phyloP scores from a whole-genome alignment of 2,888 invertebrate species.

The Meteorus cinctellus region DNA sequence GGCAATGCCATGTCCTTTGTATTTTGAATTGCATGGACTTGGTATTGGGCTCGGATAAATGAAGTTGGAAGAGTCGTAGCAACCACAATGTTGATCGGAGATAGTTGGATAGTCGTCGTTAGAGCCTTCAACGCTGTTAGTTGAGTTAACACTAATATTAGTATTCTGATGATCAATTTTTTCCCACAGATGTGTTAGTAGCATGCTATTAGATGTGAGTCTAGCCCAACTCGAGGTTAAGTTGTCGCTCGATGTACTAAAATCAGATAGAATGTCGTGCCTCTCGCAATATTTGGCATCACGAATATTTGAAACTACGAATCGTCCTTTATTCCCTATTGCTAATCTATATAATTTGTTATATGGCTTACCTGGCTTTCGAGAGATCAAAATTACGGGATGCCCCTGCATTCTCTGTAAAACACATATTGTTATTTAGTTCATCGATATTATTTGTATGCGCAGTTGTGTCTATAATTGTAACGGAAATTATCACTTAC shows the following conservation, averaged over 20 bases:
- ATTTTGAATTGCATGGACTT: slow-evolving; percentile 24
- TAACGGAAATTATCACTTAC: slow-evolving; percentile 44
- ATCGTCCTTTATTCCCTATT: not conserved
- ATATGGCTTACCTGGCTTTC: slow-evolving; percentile 59
- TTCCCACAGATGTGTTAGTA: slow-evolving; percentile 67
- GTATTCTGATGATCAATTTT: slow-evolving; percentile 59
- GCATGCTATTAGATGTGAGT: slow-evolving; percentile 68
- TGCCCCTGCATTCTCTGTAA: slow-evolving; percentile 52
- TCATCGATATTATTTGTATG: slow-evolving; percentile 14
- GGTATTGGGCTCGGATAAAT: slow-evolving; percentile 36
- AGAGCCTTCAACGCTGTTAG: slow-evolving; percentile 58
- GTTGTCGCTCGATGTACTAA: slow-evolving; percentile 64
- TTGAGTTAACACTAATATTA: slow-evolving; percentile 58
- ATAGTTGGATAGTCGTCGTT: slow-evolving; percentile 56
- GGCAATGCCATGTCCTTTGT: slow-evolving; percentile 30
- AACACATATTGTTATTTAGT: slow-evolving; percentile 14
- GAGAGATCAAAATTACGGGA: slow-evolving; percentile 54
- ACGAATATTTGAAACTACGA: slow-evolving; percentile 4
- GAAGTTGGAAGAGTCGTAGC: slow-evolving; percentile 56
- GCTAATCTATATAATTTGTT: not conserved
- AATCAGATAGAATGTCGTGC: slow-evolving; percentile 45
- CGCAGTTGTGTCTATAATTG: slow-evolving; percentile 13
- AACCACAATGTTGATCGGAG: slow-evolving; percentile 55
- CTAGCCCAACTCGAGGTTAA: slow-evolving; percentile 67
- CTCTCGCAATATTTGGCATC: not conserved